A percentile compares a stretch with the other conserved stretches of the same genome.
phyloP scores from a whole-genome alignment of 2,797 vertebrate species.

The Malacoraja senta region DNA sequence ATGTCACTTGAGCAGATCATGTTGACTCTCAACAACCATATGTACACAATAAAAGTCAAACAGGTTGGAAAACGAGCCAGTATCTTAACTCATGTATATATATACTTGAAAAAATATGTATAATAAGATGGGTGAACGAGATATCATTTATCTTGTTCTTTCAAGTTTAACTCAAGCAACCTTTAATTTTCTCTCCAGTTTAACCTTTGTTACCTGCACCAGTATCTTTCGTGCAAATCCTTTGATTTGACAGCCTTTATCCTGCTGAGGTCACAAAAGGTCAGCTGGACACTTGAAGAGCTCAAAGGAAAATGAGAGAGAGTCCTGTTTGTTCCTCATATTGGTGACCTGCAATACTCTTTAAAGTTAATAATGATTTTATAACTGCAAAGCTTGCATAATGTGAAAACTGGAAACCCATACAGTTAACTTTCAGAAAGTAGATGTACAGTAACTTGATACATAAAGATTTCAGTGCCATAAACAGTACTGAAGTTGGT shows the following conservation, averaged over 20 bases:
- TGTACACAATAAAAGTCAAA: constrained; percentile 25
- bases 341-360: background rate
- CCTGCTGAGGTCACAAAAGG: background rate
- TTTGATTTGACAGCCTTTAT: constrained; percentile 6
- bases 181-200: constrained; percentile 22
- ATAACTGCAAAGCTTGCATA: background rate
- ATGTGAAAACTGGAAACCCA: background rate
- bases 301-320: background rate
- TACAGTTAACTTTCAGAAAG: background rate
- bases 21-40: background rate
- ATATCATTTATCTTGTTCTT: constrained; percentile 16
- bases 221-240: background rate
- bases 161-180: background rate
- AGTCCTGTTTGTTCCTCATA: background rate
- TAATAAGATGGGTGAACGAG: background rate
- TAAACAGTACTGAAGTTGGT: background rate
- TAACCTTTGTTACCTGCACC: background rate
- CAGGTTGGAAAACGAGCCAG: background rate
- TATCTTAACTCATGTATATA: background rate
- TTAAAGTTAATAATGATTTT: background rate
- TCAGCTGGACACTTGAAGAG: background rate
- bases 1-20: constrained; percentile 13
- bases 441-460: background rate
- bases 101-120: constrained; percentile 1
- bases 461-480: background rate